These are phyloP conservation scores for Gymnosoma rotundatum DNA, from an alignment of 2,888 invertebrate species.

Conservation along the genomic window DNA sequence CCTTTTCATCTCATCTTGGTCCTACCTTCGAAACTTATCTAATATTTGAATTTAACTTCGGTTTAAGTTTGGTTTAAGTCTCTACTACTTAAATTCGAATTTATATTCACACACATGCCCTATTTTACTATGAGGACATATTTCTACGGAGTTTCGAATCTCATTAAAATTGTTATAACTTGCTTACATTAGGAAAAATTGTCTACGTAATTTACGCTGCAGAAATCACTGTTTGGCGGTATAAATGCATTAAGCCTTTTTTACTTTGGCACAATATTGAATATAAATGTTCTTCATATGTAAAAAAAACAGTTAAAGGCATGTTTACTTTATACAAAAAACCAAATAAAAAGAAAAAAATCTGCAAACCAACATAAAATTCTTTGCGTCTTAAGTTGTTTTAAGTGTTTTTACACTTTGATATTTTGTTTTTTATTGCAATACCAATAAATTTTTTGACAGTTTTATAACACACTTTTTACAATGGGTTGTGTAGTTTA, in stretches of 20 bases:
- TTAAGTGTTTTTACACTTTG: constrained; percentile 30
- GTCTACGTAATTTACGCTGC: not conserved
- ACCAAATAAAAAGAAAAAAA: constrained; percentile 2
- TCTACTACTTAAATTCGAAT: too few species aligned
- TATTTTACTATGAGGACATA: too few species aligned
- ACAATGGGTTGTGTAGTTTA: constrained; percentile 59
- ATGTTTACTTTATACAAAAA: not conserved
- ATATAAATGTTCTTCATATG: constrained; percentile 49
- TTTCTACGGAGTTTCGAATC: too few species aligned
- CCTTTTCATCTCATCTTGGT: too few species aligned
- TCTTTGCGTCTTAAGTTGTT: constrained; percentile 22
- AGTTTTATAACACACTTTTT: constrained; percentile 64
- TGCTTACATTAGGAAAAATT: too few species aligned
- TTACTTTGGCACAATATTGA: constrained; percentile 63
- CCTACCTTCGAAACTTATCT: too few species aligned
- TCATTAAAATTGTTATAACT: too few species aligned
- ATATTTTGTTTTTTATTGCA: constrained; percentile 48
- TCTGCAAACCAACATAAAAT: constrained; percentile 10
- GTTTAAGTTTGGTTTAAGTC: too few species aligned
- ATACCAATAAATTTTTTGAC: constrained; percentile 65
- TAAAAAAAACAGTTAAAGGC: constrained; percentile 19
- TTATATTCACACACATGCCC: too few species aligned
- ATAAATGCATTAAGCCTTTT: constrained; percentile 23
- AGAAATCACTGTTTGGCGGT: constrained; percentile 50
- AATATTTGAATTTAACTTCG: too few species aligned